Evolutionary conservation across 2,113 vertebrate genomes (phyloP), one percentile per base, ranked within the genome.

Genomic region (Anser brachyrhynchus): DNA sequence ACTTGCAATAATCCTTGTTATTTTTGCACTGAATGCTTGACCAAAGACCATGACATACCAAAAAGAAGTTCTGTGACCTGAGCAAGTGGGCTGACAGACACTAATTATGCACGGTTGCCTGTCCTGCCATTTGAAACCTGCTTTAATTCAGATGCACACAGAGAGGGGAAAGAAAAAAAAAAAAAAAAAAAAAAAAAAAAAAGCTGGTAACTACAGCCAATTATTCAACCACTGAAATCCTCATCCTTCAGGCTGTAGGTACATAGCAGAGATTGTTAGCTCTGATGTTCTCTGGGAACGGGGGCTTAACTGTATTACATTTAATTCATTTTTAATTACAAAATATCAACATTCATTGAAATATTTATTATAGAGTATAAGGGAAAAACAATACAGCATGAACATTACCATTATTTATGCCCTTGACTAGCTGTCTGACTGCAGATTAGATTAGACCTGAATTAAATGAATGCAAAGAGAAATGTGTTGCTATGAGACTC

Each of bases 401-500:
- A 92, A 73, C 64, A 51, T 39, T 55, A 65, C 51, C 17, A 43
- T 85, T 82, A 85, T 43, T 85, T 89, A 87, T 73, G 54, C 46
- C 74, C 71, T 94, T 92, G 86, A 88, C 70, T 96, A 87, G 76
- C 65, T 96, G 77, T 55, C 66, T 82, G 76, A 92, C 52, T 91
- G 85, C 88, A 91, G 87, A 93, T 89, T 84, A 93, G 90, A 69
- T 78, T 82, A 96, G 87, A 94, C 35, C 29, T 51, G 89, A 94
- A 92, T 91, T 92, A 92, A 94, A 93, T 37, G 75, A 93, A 94
- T 73, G 84, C 87, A 87, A 95, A 94, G 77, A 92, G 77, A 84
- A 96, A 92, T 25, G 84, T 92, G 92, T 97, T 97, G 95, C 96
- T 97, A 96, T 91, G 95, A 96, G 87, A 96, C 95, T 91, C 87